Evolutionary conservation across 2,797 vertebrate genomes (phyloP), one percentile per base, ranked within the genome.

Genomic region (Gila robusta): DNA sequence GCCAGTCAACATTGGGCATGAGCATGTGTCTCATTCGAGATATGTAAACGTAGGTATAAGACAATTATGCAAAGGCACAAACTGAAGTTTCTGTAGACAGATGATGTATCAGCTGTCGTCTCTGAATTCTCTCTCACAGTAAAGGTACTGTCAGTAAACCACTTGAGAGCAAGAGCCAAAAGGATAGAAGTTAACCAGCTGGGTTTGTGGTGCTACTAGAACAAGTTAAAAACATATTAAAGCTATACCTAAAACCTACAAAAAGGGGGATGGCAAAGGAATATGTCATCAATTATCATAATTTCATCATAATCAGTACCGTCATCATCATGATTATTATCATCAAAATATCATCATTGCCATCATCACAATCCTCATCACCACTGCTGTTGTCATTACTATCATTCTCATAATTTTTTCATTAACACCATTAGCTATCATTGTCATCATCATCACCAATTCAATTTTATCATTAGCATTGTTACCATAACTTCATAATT

Each of bases 1-100:
- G 0, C 49, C n/a, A 5, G 26, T 69, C 11, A 84, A 26, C 14
- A 56, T 0, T 26, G 35, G 5, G 32, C 10, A 6, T 26, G 44
- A 85, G 67, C 26, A 28, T n/a, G 67, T 14, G 5, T 14, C 19
- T 85, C 41, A 56, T 41, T 67, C 14, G 56, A 59, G 62, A 83
- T 49, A 56, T 82, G 47, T 81, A 77, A 82, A 87, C 6, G 32
- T 41, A 52, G 81, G 37, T n/a, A n/a, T n/a, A n/a, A n/a, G n/a
- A n/a, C 49, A 74, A 64, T 89, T 85, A 76, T 79, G 71, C 86
- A 70, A 54, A 66, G 77, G 28, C 79, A 73, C 67, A 86, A 79
- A 76, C 56, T 21, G 49, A 19, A 19, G 16, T 16, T 12, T 49
- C 17, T 52, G 49, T 59, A 54, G 35, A 81, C 67, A 35, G 26